Percentiles rank a stretch among this genome's conserved stretches.
These are phyloP conservation scores for Anthoscopus minutus DNA, from an alignment of 2,113 vertebrate genomes.

Conservation along the genomic window DNA sequence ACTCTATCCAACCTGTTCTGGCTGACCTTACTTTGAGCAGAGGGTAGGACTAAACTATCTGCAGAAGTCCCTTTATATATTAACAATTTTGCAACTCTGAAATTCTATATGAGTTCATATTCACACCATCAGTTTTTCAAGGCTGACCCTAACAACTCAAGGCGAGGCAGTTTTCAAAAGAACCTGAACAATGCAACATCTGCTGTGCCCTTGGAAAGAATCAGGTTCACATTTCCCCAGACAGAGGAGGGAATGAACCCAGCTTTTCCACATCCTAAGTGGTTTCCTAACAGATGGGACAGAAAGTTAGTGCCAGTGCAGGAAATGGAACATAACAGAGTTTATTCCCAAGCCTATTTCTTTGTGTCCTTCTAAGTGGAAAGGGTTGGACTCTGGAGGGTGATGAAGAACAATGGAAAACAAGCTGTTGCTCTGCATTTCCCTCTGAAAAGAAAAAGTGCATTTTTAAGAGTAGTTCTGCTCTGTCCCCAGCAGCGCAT, in stretches of 20 bases:
- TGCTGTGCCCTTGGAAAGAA: not conserved
- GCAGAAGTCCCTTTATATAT: not conserved
- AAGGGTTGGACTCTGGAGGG: not conserved
- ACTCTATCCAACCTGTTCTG: not conserved
- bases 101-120: not conserved
- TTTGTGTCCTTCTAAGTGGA: not conserved
- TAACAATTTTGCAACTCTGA: not conserved
- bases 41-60: not conserved
- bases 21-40: not conserved
- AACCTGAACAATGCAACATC: not conserved
- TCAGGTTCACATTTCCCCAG: not conserved
- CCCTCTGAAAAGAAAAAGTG: not conserved
- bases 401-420: not conserved
- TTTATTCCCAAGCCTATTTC: not conserved
- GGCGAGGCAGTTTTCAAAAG: not conserved
- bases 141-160: not conserved
- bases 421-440: not conserved
- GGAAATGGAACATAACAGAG: not conserved
- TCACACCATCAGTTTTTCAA: not conserved
- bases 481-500: not conserved
- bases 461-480: not conserved
- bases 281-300: not conserved
- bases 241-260: not conserved
- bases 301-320: not conserved
- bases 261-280: not conserved